phyloP scores from a whole-genome alignment of 2,888 invertebrate genomes.

The Drosophila kanekoi region DNA sequence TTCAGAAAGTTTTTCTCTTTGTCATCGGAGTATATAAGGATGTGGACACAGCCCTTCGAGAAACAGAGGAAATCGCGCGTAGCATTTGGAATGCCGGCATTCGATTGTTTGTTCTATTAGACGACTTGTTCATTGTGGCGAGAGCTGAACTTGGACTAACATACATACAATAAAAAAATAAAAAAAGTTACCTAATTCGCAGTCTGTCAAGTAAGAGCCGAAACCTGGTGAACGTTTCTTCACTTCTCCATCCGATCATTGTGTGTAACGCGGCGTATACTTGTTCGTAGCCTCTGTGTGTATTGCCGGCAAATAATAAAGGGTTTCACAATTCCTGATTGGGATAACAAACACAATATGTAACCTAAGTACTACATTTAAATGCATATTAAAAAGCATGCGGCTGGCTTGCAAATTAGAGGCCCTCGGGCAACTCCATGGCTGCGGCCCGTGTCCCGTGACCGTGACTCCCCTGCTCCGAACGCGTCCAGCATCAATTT shows the following conservation, averaged over 20 bases:
- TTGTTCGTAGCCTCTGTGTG: not conserved
- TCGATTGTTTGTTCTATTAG: slow-evolving; percentile 7
- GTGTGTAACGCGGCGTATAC: not conserved
- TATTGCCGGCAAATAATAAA: slow-evolving; percentile 8
- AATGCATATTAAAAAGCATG: slow-evolving; percentile 37
- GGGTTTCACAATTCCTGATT: slow-evolving; percentile 6
- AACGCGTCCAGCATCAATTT: slow-evolving; percentile 76
- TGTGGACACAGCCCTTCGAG: not conserved
- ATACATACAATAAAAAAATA: not conserved
- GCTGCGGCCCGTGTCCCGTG: not conserved
- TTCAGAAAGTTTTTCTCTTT: not conserved
- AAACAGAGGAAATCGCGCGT: not conserved
- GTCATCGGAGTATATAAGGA: not conserved
- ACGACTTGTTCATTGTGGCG: slow-evolving; percentile 1
- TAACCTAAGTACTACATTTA: slow-evolving; percentile 16
- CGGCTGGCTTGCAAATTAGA: slow-evolving; percentile 27
- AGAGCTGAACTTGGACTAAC: slow-evolving; percentile 1
- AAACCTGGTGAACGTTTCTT: not conserved
- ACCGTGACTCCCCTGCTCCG: not conserved
- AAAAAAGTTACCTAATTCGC: not conserved
- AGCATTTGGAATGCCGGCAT: not conserved
- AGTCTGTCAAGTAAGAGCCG: not conserved
- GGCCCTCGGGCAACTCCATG: not conserved
- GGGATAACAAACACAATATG: slow-evolving; percentile 17
- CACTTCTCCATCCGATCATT: not conserved